A percentile compares a stretch with the other conserved stretches of the same genome.
phyloP scores from a whole-genome alignment of 64 coral and sea anemone species.

The Porites lutea region DNA sequence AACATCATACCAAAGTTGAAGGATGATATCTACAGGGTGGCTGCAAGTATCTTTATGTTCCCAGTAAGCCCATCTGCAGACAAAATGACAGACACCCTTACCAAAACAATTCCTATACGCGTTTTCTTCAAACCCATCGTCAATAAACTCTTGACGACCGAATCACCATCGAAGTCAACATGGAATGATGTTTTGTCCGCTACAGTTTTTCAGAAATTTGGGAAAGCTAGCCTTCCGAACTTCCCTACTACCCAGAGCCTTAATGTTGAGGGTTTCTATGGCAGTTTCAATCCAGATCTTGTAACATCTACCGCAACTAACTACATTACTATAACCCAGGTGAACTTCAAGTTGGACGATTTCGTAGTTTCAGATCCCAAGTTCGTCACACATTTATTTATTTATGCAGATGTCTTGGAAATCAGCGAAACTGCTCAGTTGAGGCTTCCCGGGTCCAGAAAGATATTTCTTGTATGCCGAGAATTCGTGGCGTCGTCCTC shows the following conservation, averaged over 20 bases:
- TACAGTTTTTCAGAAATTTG: slow-evolving; percentile 57
- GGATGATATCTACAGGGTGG: slow-evolving; percentile 42
- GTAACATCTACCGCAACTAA: slow-evolving; percentile 63
- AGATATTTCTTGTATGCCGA: slow-evolving; percentile 59
- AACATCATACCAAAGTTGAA: slow-evolving; percentile 29
- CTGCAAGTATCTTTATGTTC: slow-evolving; percentile 57
- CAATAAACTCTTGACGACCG: slow-evolving; percentile 18
- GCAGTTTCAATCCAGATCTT: slow-evolving; percentile 63
- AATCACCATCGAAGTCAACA: background rate
- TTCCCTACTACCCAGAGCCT: background rate
- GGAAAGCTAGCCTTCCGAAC: slow-evolving; percentile 19
- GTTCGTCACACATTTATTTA: slow-evolving; percentile 61
- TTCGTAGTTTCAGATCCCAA: slow-evolving; percentile 50
- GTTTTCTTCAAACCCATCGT: slow-evolving; percentile 58
- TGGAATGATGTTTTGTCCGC: slow-evolving; percentile 44
- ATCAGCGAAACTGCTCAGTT: slow-evolving; percentile 32
- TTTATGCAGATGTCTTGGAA: slow-evolving; percentile 59
- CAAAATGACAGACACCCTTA: background rate
- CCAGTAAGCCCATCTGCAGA: background rate
- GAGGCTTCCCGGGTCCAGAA: slow-evolving; percentile 23
- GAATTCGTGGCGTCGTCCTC: slow-evolving; percentile 51
- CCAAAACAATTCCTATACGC: slow-evolving; percentile 9
- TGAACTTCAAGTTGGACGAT: slow-evolving; percentile 47
- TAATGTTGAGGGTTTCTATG: slow-evolving; percentile 23
- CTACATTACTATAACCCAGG: slow-evolving; percentile 50